Percentiles rank a stretch among this genome's conserved stretches.
phyloP scores from a whole-genome alignment of 2,797 vertebrate species.

The Gambelia wislizenii region DNA sequence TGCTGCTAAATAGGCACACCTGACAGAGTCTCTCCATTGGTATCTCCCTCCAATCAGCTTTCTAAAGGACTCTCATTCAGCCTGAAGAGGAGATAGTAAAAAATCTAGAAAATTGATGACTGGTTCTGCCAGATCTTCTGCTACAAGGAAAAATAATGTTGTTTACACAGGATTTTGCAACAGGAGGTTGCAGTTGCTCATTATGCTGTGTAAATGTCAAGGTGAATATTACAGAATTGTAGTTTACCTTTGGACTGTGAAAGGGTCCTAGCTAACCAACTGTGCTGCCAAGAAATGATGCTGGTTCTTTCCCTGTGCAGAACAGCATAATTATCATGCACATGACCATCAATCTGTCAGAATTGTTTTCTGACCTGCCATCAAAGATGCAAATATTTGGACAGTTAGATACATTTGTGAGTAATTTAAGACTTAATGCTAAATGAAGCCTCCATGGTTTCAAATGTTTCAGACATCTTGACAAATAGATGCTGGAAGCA shows the following conservation, averaged over 20 bases:
- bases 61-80: not conserved
- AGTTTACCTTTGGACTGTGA: not conserved
- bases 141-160: not conserved
- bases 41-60: not conserved
- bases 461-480: not conserved
- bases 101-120: not conserved
- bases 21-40: too few species aligned
- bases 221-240: constrained; percentile 3
- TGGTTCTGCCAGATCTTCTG: not conserved
- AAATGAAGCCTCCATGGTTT: not conserved
- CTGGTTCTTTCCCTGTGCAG: not conserved
- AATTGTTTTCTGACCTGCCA: not conserved
- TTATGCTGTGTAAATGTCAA: not conserved
- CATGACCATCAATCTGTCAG: not conserved
- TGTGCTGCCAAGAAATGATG: constrained; percentile 53
- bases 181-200: not conserved
- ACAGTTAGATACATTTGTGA: not conserved
- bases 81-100: not conserved
- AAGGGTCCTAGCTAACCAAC: constrained; percentile 42
- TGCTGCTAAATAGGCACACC: not conserved
- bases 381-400: not conserved
- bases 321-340: constrained; percentile 7
- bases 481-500: not conserved
- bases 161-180: not conserved
- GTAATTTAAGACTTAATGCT: not conserved